Conservation (phyloP, 2,888 invertebrate genomes). For the Nephrocerus scutellatus region DNA sequence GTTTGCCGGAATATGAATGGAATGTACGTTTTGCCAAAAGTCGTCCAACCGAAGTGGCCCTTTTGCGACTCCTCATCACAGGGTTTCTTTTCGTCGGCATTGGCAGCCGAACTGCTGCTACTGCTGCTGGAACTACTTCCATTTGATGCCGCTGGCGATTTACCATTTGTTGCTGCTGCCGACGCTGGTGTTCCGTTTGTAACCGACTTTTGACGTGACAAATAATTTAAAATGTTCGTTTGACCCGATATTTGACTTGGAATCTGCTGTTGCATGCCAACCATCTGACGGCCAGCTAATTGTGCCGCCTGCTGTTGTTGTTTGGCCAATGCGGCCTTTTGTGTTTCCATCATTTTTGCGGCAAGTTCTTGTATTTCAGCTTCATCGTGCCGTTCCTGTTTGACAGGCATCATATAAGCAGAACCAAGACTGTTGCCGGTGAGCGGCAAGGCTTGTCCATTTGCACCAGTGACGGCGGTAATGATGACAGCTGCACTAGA, state of each 20-base stretch:
- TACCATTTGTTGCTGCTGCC: conserved; percentile 24
- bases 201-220: conserved; percentile 49
- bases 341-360: conserved; percentile 78
- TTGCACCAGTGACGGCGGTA: conserved; percentile 39
- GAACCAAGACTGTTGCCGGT: conserved; percentile 40
- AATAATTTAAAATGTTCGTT: conserved; percentile 57
- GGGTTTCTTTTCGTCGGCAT: conserved; percentile 33
- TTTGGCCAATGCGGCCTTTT: conserved; percentile 57
- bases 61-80: conserved; percentile 69
- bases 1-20: conserved; percentile 80
- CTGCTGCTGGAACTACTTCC: conserved; percentile 36
- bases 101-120: conserved; percentile 26
- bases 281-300: conserved; percentile 32
- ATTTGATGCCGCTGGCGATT: conserved; percentile 20
- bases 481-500: conserved; percentile 19
- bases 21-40: conserved; percentile 75
- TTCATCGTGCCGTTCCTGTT: conserved; percentile 58
- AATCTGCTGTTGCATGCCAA: conserved; percentile 28
- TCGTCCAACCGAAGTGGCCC: conserved; percentile 86
- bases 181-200: conserved; percentile 31
- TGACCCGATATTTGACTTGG: conserved; percentile 42
- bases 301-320: conserved; percentile 43
- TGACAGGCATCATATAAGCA: conserved; percentile 34
- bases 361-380: conserved; percentile 81
- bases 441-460: conserved; percentile 40